Percentiles rank a stretch among this genome's conserved stretches.
Conservation (phyloP, 2,888 invertebrate species). For the Lycophotia porphyrea region DNA sequence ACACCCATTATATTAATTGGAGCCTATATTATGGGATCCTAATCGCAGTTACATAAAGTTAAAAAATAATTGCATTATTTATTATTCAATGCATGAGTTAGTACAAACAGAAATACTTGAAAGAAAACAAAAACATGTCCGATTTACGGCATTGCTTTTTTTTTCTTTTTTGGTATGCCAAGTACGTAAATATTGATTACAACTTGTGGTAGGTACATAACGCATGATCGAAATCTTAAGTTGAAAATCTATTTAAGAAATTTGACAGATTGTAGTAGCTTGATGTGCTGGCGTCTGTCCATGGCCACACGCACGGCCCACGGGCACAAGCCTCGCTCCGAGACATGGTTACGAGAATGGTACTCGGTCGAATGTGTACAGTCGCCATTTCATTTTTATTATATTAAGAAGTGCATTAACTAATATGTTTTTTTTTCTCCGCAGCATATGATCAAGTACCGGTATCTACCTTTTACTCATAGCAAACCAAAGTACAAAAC, state of each 20-base stretch:
- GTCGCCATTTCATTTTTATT: background rate
- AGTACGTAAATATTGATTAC: background rate
- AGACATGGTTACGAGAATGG: background rate
- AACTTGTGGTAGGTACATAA: background rate
- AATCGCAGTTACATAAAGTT: too few relatives aligned
- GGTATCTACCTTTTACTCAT: constrained; percentile 99
- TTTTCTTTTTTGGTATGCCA: background rate
- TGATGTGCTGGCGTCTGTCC: too few relatives aligned
- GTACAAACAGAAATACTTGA: background rate
- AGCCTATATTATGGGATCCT: too few relatives aligned
- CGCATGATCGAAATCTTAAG: too few relatives aligned
- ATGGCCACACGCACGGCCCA: background rate
- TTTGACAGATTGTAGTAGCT: too few relatives aligned
- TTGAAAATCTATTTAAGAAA: too few relatives aligned
- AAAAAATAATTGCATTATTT: too few relatives aligned
- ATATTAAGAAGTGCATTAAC: background rate
- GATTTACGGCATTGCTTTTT: too few relatives aligned
- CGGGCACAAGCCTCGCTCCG: background rate
- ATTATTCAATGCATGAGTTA: too few relatives aligned
- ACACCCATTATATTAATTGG: too few relatives aligned
- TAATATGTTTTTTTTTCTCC: constrained; percentile 79
- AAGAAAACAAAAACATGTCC: background rate
- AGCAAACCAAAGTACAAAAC: constrained; percentile 98
- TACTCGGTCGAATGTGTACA: background rate
- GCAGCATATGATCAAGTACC: constrained; percentile 99